Evolutionary conservation across 2,888 invertebrate genomes (phyloP), one percentile per base, ranked within the genome.

Genomic region (Sepiola atlantica): DNA sequence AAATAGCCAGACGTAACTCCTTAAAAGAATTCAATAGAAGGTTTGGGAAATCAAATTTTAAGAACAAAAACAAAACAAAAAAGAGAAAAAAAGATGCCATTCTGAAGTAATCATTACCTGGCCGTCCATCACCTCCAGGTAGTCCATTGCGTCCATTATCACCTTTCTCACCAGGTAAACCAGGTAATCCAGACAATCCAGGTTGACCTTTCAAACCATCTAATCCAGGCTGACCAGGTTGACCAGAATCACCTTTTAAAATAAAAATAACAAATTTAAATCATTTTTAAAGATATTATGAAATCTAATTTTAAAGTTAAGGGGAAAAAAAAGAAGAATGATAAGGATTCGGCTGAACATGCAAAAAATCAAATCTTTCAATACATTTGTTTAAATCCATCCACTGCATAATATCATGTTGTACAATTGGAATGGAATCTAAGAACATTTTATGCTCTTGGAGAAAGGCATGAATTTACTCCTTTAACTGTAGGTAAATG

Each of bases 171-270:
- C 96, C 95, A n/a, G 94, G 77, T 4, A 95, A 92, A 90, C 96
- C 96, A 94, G 95, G 95, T 21, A 95, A 96, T 94, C 98, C 98
- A 93, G 96, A 95, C 35, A 94, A 91, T 92, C 97, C 97, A 45
- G 96, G 94, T 24, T 96, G 96, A 94, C 97, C 97, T 96, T 97
- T 97, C 12, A 96, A 95, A 93, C 98, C 98, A 94, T 94, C 94
- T 24, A 24, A 95, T 54, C 97, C 97, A 94, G 94, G 94, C 21
- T 95, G 92, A 55, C 96, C 96, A n/a, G 54, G 16, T 45, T 28
- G 18, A n/a, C 92, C 92, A 55, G 54, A n/a, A 3, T 92, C 55
- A 55, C 92, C 92, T 92, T n/a, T 90, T n/a, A 35, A 55, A 45
- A 45, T 91, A 91, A 35, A 35, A 91, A 21, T 45, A 45, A 45